A percentile compares a stretch with the other conserved stretches of the same genome.
Conservation (phyloP, 2,113 vertebrate species). For the Syrmaticus mikado region DNA sequence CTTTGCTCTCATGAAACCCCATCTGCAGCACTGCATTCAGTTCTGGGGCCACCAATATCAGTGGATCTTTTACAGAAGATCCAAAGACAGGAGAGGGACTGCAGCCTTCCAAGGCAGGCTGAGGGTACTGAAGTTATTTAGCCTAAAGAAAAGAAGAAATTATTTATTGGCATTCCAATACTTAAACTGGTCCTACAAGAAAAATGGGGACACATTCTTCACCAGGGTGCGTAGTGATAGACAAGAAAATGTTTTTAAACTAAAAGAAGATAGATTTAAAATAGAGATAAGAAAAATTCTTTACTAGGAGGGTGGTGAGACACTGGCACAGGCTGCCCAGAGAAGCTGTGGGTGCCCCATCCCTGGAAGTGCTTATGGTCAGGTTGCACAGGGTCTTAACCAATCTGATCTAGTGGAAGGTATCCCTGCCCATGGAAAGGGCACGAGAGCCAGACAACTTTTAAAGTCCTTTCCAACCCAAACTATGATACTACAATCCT, state of each 20-base stretch:
- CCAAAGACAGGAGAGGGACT: not conserved
- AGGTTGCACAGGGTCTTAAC: not conserved
- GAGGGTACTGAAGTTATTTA: not conserved
- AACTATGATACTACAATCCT: not conserved
- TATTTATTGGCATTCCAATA: not conserved
- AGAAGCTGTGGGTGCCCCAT: not conserved
- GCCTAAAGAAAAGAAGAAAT: not conserved
- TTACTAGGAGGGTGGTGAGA: not conserved
- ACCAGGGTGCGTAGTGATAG: not conserved
- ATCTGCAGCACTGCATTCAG: not conserved
- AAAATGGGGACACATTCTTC: not conserved
- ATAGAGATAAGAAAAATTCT: not conserved
- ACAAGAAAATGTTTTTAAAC: not conserved
- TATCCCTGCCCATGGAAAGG: not conserved
- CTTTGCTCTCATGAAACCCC: not conserved
- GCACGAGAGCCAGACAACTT: not conserved
- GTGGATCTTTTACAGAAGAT: not conserved
- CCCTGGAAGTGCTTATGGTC: not conserved
- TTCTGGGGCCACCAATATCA: not conserved
- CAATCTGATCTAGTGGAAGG: not conserved
- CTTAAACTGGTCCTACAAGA: not conserved
- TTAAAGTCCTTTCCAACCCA: not conserved
- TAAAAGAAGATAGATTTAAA: not conserved
- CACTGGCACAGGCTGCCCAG: not conserved
- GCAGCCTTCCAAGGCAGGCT: not conserved